Conservation (phyloP, 2,113 vertebrate genomes). For the Puffinus mauretanicus region DNA sequence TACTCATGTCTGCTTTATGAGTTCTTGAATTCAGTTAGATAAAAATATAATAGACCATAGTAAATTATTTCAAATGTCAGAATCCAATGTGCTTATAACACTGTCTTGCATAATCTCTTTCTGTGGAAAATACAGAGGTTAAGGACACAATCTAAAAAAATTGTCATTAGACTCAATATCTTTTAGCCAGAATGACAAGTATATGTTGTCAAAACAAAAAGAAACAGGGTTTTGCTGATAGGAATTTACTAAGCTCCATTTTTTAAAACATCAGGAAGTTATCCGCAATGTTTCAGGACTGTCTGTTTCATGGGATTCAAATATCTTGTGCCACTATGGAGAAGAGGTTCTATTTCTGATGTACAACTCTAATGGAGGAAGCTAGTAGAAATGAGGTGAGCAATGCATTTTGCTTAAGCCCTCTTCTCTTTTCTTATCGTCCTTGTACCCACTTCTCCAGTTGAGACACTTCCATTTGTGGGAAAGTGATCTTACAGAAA, state of each 20-base stretch:
- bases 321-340: not conserved
- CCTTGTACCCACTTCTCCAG: not conserved
- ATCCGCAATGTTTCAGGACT: not conserved
- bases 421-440: not conserved
- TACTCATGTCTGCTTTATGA: conserved; percentile 1
- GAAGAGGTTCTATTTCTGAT: not conserved
- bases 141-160: conserved; percentile 21
- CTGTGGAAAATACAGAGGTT: conserved; percentile 26
- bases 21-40: conserved; percentile 19
- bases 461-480: not conserved
- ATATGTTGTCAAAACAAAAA: conserved; percentile 21
- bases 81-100: conserved; percentile 26
- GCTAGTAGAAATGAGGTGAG: not conserved
- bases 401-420: not conserved
- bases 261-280: not conserved
- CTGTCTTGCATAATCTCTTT: conserved; percentile 54
- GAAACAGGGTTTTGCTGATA: not conserved
- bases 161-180: conserved; percentile 19
- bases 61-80: conserved; percentile 63
- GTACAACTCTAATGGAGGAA: not conserved
- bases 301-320: not conserved
- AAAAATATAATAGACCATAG: conserved; percentile 37
- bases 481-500: not conserved
- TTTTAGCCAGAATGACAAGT: conserved; percentile 33
- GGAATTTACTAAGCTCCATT: not conserved